Evolutionary conservation across 2,797 vertebrate genomes (phyloP), one percentile per base, ranked within the genome.

Genomic region (Acipenser ruthenus): DNA sequence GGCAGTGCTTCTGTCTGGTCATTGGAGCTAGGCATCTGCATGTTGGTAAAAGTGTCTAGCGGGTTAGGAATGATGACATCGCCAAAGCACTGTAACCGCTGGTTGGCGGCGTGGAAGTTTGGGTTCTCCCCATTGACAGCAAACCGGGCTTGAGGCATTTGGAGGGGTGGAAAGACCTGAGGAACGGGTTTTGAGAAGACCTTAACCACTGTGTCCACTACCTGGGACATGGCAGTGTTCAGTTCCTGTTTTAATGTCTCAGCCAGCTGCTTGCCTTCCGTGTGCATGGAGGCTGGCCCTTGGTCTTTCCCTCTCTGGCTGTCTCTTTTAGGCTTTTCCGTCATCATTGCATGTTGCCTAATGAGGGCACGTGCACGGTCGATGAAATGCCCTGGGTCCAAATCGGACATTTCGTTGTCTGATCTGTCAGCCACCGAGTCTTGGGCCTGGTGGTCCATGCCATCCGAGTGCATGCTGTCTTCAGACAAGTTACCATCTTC

Each of bases 141-240:
- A 0, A 97, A 97, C 79, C 93, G 91, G 67, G 95, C 94, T 72
- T 93, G 93, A 3, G 94, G 94, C 70, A 94, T 86, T 79, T 94
- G 93, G 70, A 98, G 91, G 37, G 96, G 92, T 0, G 95, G 94
- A 81, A 97, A 98, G 86, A 93, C 96, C 91, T 99, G 96, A 87
- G 95, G 94, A 80, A 93, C 88, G 74, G 95, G 95, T 75, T 98
- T 97, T 74, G 94, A 93, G 71, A 99, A 98, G 77, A 99, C 94
- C 82, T 99, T 98, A 53, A 99, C 96, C 77, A 99, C 96, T 0
- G 95, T 97, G 93, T 99, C 96, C 79, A 99, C 95, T 12, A 99
- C 96, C 75, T 98, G 95, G 1, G 94, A 94, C 96, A 99, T 96
- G 81, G 95, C 95, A 3, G 95, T 95, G 79, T 96, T 98, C 69